Evolutionary conservation across 53 echinoderm and acorn worm genomes (phyloP).

Genomic region (Astropecten irregularis): DNA sequence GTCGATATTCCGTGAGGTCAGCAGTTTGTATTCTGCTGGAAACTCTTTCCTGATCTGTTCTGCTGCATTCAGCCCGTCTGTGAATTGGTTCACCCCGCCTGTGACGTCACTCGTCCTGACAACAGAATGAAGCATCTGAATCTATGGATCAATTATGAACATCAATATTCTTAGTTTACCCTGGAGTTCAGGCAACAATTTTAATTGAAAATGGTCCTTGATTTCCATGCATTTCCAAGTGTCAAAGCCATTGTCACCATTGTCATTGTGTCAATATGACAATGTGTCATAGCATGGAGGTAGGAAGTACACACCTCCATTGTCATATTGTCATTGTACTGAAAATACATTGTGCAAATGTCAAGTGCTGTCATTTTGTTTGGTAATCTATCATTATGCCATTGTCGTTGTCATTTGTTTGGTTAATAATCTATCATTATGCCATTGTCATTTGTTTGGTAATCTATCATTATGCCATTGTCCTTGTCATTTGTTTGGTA

Average conservation of each 20-base stretch:
- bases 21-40: slow-evolving; percentile 22
- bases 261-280: too few relatives aligned
- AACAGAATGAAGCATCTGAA: slow-evolving; percentile 61
- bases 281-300: not conserved
- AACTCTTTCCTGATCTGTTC: slow-evolving; percentile 41
- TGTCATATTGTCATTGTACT: not conserved
- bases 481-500: too few relatives aligned
- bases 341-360: too few relatives aligned
- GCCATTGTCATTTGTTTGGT: too few relatives aligned
- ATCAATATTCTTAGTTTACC: not conserved
- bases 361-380: too few relatives aligned
- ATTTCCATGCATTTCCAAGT: not conserved
- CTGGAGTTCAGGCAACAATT: not conserved
- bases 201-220: not conserved
- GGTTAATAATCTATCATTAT: too few relatives aligned
- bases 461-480: too few relatives aligned
- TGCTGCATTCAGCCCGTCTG: slow-evolving; percentile 41
- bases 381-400: too few relatives aligned
- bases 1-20: slow-evolving; percentile 39
- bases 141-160: not conserved
- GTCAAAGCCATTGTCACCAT: too few relatives aligned
- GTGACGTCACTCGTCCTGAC: slow-evolving; percentile 9
- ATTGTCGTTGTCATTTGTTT: too few relatives aligned
- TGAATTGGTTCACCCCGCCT: slow-evolving; percentile 55
- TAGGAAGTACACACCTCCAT: not conserved